Conservation (phyloP, 2,888 invertebrate species). For the Alcis repandata region DNA sequence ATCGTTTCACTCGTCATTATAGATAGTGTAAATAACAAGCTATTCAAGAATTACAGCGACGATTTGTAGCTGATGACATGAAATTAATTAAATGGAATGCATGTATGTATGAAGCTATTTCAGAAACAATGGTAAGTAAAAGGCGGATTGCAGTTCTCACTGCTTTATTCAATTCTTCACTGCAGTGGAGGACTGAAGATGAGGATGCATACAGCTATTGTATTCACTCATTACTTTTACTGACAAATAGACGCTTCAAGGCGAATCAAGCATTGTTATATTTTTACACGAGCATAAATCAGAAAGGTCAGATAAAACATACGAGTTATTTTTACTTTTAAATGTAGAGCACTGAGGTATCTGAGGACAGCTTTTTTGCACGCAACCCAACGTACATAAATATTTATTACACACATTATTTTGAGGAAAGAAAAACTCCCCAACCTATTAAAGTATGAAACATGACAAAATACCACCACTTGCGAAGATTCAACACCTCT, state of each 20-base stretch:
- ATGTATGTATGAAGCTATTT: conserved; percentile 44
- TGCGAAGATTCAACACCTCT: conserved; percentile 50
- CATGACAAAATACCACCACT: conserved; percentile 37
- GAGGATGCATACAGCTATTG: conserved; percentile 41
- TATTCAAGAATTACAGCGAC: conserved; percentile 29
- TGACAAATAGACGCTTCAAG: conserved; percentile 31
- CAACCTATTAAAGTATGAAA: conserved; percentile 6
- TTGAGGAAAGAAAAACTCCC: background rate
- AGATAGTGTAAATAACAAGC: conserved; percentile 33
- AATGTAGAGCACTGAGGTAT: conserved; percentile 6
- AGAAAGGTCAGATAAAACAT: conserved; percentile 15
- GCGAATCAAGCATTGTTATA: conserved; percentile 29
- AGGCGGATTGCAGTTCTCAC: conserved; percentile 72
- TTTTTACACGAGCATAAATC: conserved; percentile 24
- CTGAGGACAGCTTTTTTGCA: background rate
- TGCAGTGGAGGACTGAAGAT: conserved; percentile 51
- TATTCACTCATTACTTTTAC: conserved; percentile 43
- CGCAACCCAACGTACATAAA: background rate
- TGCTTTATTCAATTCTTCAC: conserved; percentile 24
- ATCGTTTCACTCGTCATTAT: conserved; percentile 45
- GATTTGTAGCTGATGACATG: conserved; percentile 27
- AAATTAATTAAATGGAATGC: conserved; percentile 42
- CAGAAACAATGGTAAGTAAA: conserved; percentile 75
- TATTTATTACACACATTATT: background rate
- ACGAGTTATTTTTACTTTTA: conserved; percentile 17